Base-by-base conservation (phyloP, 2,888 invertebrate species). In the Lissonota sp. region DNA sequence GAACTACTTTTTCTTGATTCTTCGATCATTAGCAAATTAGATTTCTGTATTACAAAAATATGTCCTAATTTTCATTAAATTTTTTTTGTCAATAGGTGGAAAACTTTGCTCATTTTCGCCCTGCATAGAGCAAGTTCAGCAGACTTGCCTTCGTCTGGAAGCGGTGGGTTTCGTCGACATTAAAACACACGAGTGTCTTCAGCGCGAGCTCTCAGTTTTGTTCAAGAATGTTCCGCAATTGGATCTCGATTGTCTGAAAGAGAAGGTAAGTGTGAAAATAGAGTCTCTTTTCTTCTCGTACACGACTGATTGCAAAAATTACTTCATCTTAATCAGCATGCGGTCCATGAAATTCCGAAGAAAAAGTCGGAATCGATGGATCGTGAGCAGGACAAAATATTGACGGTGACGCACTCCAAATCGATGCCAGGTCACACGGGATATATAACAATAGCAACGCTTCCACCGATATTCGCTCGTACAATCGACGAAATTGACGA, bases 81-180 rank as follows among this genome's bases (percentile, higher is more conserved):
- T 64, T 53, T 58, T 76, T 12, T 0, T 57, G 12, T 70, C 14
- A 60, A 53, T 93, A 95, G 99, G 99, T 87, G 99, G 99, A 4
- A 95, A 99, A 86, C 95, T 99, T 85, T 99, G 99, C 92, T 98
- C 98, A 0, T 99, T 99, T 93, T 99, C 99, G 0, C 99, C 99
- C 0, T 99, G 99, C 93, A 99, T 99, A 85, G 99, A 99, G 93
- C 99, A 99, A 94, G 99, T 99, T 0, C 99, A 99, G 93, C 95
- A 96, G 82, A 98, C 97, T 6, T 98, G 97, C 91, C 92, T 94
- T 51, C 94, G 94, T 37, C 93, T 99, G 42, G 93, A 94, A 71
- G 93, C 95, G 49, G 92, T 95, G 57, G 97, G 97, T 5, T 99
- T 99, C 92, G 95, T 96, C 75, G 97, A 98, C 87, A 94, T 99